Evolutionary conservation across 2,797 vertebrate species (phyloP), one percentile per base, ranked within the genome.

Genomic region (Gastrophryne carolinensis): DNA sequence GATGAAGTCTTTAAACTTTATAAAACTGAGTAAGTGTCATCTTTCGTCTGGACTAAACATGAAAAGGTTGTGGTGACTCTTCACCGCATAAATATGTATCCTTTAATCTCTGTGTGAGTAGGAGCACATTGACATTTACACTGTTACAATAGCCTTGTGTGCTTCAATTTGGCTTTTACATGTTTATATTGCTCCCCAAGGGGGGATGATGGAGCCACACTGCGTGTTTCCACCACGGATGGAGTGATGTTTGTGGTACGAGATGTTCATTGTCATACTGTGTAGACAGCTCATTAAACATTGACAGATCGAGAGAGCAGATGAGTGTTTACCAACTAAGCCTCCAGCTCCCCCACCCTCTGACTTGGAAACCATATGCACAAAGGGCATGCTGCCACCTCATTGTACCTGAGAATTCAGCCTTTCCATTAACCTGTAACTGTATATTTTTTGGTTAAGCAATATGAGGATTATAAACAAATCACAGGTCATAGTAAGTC

Each of bases 251-350:
- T 73, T 73, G 60, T 50, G 54, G 61, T 73, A 63, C 71, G 34
- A 64, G 60, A 64, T 64, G 71, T 73, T 73, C 71, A 64, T 54
- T 54, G 60, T 64, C 60, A 73, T 26, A 41, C 60, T 64, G 71
- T 73, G 47, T 47, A 73, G 58, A 73, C 71, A 44, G 71, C 30
- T 72, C 57, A 62, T 72, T 56, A 72, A 65, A 73, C 61, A 65
- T 65, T 74, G 27, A 74, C 72, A 66, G 27, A 58, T 47, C 15
- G 50, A 56, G 37, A 12, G 21, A 72, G 63, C 63, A 29, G 29
- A 60, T 74, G 21, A 37, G 5, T 56, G 30, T 75, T 66, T 75
- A 63, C 24, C 34, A 21, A 64, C 10, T 32, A 26, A 54, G 64
- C 35, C 17, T 34, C 50, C 4, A 35, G 8, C 29, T 15, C 56